Percentiles rank a stretch among this genome's conserved stretches.
These are phyloP conservation scores for Plotosus lineatus DNA, from an alignment of 2,113 vertebrate species.

Conservation along the genomic window DNA sequence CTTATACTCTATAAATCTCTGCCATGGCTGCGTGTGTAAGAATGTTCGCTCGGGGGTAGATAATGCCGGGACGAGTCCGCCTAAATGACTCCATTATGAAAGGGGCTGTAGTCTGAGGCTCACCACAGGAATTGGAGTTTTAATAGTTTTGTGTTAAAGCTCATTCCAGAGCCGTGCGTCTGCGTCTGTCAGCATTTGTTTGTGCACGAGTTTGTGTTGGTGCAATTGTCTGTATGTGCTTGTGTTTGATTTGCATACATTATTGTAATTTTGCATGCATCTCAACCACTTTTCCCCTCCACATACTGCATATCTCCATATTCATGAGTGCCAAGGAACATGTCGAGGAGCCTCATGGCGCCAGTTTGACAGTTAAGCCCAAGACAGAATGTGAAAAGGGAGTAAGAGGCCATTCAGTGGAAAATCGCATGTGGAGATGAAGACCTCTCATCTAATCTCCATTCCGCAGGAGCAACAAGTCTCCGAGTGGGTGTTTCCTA, in stretches of 20 bases:
- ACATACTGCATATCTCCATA: constrained; percentile 49
- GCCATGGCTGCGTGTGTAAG: constrained; percentile 47
- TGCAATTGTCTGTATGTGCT: constrained; percentile 18
- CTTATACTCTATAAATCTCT: constrained; percentile 55
- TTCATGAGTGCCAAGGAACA: constrained; percentile 49
- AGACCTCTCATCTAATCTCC: constrained; percentile 33
- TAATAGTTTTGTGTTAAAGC: constrained; percentile 62
- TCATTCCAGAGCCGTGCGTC: constrained; percentile 35
- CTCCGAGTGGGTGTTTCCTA: neutral
- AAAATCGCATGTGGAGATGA: constrained; percentile 40
- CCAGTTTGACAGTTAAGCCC: constrained; percentile 54
- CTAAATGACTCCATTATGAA: constrained; percentile 60
- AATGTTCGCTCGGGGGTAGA: constrained; percentile 60
- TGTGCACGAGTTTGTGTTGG: constrained; percentile 25
- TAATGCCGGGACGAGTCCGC: constrained; percentile 48
- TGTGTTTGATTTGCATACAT: constrained; percentile 35
- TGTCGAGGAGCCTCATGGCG: constrained; percentile 46
- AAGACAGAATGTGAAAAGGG: constrained; percentile 24
- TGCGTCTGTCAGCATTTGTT: constrained; percentile 13
- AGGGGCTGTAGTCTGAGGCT: constrained; percentile 53
- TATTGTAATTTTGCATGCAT: constrained; percentile 8
- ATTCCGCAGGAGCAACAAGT: neutral
- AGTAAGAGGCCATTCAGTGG: constrained; percentile 1
- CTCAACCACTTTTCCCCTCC: neutral
- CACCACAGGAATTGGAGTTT: constrained; percentile 62